Base-by-base conservation (phyloP, 1,140 invertebrate species). In the Drosophila prosaltans region DNA sequence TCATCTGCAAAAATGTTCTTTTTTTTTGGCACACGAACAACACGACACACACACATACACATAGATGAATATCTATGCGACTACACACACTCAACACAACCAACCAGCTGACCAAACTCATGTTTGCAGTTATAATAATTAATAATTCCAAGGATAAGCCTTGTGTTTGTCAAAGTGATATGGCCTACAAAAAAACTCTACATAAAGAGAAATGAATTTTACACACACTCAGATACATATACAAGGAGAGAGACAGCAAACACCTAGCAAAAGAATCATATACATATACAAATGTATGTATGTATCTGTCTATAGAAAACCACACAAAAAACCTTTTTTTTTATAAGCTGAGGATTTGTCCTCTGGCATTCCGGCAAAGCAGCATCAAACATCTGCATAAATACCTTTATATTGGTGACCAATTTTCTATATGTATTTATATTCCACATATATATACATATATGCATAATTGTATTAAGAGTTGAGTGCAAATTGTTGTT, bases 131-230 rank as follows among this genome's bases (percentile, higher is more conserved):
- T 83, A 89, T 82, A 84, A 84, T 88, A 88, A 88, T 88, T 88
- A 88, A 88, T 88, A 88, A 88, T 88, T 89, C 84, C 68, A 64
- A 55, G 84, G 84, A 88, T 88, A 88, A 88, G 83, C 84, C 81
- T 70, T 81, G 89, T 88, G 84, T 88, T 88, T 88, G 84, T 88
- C 84, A 88, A 89, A 88, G 62, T 68, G 84, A 88, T 88, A 84
- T 76, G 82, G 73, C 69, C 76, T 71, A 43, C 72, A 82, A 81
- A 77, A 64, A 45, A 43, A 43, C 6, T 48, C 21, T 48, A 48
- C 5, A 51, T 24, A 61, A 41, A 43, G 5, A 26, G 40, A 30
- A 66, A 60, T 73, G 16, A 76, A 67, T 73, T 75, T 65, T 30
- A 45, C 24, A 74, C 40, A 65, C 81, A 75, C 69, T 67, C 69